phyloP scores from a whole-genome alignment of 2,797 vertebrate genomes.

The Scolopax bukidnonensis region DNA sequence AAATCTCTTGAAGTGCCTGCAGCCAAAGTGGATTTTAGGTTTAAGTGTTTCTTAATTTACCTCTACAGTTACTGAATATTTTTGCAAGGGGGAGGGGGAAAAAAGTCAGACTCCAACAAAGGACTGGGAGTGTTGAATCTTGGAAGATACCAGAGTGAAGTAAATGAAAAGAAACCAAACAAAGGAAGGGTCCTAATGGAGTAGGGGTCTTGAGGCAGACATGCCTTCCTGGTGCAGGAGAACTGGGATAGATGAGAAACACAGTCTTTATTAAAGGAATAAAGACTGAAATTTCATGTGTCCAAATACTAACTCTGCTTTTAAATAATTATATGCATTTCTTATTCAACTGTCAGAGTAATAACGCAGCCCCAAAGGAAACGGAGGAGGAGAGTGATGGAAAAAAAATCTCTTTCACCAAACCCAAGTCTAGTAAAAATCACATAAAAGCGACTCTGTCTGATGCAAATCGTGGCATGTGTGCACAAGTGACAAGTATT shows the following conservation, averaged over 20 bases:
- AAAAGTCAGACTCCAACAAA: constrained; percentile 4
- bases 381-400: background rate
- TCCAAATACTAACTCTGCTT: background rate
- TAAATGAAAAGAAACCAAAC: constrained; percentile 16
- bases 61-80: background rate
- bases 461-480: constrained; percentile 24
- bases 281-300: background rate
- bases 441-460: background rate
- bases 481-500: constrained; percentile 58
- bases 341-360: constrained; percentile 10
- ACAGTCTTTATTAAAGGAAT: background rate
- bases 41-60: constrained; percentile 53
- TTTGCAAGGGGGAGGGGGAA: background rate
- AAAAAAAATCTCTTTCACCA: background rate
- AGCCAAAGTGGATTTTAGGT: constrained; percentile 46
- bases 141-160: background rate
- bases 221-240: background rate
- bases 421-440: constrained; percentile 47
- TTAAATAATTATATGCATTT: constrained; percentile 7
- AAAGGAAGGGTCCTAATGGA: background rate
- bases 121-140: background rate
- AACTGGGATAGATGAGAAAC: background rate
- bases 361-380: constrained; percentile 9
- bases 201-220: background rate
- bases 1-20: background rate